These are phyloP conservation scores for Zeugodacus cucurbitae DNA, from an alignment of 1,140 invertebrate species.

Conservation along the genomic window DNA sequence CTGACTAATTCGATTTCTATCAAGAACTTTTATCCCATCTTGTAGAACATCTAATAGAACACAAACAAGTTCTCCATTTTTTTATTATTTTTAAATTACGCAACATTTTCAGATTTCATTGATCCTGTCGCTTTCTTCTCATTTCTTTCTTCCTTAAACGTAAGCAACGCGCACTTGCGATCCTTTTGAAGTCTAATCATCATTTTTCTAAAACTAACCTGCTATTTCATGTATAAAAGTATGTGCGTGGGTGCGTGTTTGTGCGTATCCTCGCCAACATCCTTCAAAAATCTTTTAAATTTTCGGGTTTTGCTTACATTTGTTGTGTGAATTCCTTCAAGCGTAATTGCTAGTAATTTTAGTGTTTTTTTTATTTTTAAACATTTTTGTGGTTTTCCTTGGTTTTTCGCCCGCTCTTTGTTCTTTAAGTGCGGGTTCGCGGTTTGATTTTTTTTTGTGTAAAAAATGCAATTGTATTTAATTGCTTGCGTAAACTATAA, in stretches of 20 bases:
- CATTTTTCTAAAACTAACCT: not conserved
- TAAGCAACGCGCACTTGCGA: not conserved
- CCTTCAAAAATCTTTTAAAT: not conserved
- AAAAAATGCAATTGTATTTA: not conserved
- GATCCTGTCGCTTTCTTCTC: not conserved
- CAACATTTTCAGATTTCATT: not conserved
- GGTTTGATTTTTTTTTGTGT: not conserved
- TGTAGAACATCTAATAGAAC: not conserved
- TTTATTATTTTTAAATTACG: not conserved
- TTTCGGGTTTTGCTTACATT: not conserved
- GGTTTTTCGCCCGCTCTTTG: not conserved
- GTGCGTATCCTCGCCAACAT: not conserved
- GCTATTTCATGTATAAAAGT: not conserved
- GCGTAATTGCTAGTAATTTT: slow-evolving; percentile 18
- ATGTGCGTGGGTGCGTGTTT: not conserved
- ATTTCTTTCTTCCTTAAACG: not conserved
- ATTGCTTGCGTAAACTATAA: not conserved
- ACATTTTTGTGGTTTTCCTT: not conserved
- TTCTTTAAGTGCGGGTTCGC: not conserved
- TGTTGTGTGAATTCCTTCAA: slow-evolving; percentile 28
- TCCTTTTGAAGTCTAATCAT: not conserved
- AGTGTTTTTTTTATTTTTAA: not conserved
- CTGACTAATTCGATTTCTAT: not conserved
- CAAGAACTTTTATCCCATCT: too few relatives aligned
- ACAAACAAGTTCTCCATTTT: not conserved